Evolutionary conservation across 2,888 invertebrate genomes (phyloP).

Genomic region (Caenorhabditis auriculariae): DNA sequence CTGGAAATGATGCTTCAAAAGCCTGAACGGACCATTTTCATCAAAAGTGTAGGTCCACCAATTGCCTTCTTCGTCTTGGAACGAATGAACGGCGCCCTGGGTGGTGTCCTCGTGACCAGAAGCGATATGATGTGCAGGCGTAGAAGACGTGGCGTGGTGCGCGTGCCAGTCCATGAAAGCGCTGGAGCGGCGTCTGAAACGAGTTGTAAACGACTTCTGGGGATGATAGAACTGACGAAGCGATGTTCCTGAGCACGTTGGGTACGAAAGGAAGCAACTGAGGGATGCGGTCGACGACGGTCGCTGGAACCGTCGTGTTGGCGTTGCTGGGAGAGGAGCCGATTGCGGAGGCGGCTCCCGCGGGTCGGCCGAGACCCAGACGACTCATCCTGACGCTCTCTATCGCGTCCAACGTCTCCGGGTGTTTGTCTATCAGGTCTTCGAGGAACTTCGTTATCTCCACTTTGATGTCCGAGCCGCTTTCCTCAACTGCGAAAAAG

Average conservation of each 20-base stretch:
- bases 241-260: conserved; percentile 17
- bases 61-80: conserved; percentile 68
- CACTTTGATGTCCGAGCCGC: conserved; percentile 44
- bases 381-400: conserved; percentile 56
- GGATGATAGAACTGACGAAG: conserved; percentile 8
- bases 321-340: background rate
- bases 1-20: background rate
- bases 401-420: conserved; percentile 61
- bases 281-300: background rate
- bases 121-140: conserved; percentile 29
- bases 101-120: conserved; percentile 75
- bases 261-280: conserved; percentile 6
- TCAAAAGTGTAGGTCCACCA: conserved; percentile 86
- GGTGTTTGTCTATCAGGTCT: conserved; percentile 62
- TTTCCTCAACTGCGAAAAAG: conserved; percentile 12
- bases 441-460: conserved; percentile 61
- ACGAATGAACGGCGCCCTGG: conserved; percentile 73
- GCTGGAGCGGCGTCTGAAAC: conserved; percentile 16
- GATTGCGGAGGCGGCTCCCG: background rate
- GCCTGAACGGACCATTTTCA: conserved; percentile 71
- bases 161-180: conserved; percentile 28
- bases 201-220: background rate
- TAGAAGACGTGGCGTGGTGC: conserved; percentile 10
- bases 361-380: conserved; percentile 11
- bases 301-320: background rate